These are phyloP conservation scores for Sternarchorhynchus goeldii DNA, from an alignment of 2,797 vertebrate genomes.

Conservation along the genomic window DNA sequence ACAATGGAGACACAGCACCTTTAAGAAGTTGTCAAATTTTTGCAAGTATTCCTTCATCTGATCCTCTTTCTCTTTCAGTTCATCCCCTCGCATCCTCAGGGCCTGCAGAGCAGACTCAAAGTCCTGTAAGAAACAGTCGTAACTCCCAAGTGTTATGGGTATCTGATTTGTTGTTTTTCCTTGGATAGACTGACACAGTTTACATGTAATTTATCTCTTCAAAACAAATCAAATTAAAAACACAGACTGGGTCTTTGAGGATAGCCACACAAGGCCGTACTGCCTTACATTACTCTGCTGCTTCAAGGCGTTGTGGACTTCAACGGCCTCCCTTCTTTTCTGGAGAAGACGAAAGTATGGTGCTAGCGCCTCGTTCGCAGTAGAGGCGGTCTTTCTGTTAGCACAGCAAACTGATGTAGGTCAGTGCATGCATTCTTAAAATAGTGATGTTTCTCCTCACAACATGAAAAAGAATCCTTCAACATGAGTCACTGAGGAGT, in stretches of 20 bases:
- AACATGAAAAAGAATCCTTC: too few relatives aligned
- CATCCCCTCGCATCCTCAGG: conserved; percentile 53
- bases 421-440: not conserved
- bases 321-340: conserved; percentile 18
- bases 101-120: conserved; percentile 16
- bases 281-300: conserved; percentile 22
- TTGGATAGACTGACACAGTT: not conserved
- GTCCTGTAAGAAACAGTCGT: conserved; percentile 7
- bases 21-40: conserved; percentile 55
- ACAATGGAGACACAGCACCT: conserved; percentile 18
- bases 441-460: too few relatives aligned
- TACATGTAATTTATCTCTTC: not conserved
- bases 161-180: too few relatives aligned
- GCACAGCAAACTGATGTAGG: not conserved
- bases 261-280: not conserved
- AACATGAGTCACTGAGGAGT: too few relatives aligned
- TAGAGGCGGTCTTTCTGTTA: conserved; percentile 20
- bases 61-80: conserved; percentile 51
- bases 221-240: too few relatives aligned
- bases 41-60: conserved; percentile 63
- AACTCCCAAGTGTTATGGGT: too few relatives aligned
- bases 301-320: conserved; percentile 21
- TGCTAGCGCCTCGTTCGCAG: not conserved
- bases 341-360: conserved; percentile 26
- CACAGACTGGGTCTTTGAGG: too few relatives aligned